phyloP scores from a whole-genome alignment of 2,888 invertebrate genomes.

The Orthosia gracilis region DNA sequence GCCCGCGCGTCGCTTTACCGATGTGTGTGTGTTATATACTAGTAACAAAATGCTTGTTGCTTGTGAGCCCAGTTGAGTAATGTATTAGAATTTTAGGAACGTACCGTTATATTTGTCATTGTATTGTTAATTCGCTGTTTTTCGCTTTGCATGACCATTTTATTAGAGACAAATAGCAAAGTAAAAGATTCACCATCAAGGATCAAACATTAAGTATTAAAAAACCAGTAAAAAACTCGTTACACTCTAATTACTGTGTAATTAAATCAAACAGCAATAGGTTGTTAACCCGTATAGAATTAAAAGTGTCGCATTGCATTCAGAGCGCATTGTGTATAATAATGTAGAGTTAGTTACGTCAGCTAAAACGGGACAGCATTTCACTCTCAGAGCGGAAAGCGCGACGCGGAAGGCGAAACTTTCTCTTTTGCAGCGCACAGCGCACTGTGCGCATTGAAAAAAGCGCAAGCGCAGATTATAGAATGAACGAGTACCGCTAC shows the following conservation, averaged over 20 bases:
- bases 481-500: constrained; percentile 68
- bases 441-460: constrained; percentile 73
- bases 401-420: constrained; percentile 90
- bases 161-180: constrained; percentile 3
- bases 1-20: constrained; percentile 53
- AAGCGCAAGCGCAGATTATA: constrained; percentile 77
- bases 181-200: neutral
- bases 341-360: constrained; percentile 85
- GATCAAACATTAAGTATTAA: neutral
- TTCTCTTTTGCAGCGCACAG: constrained; percentile 88
- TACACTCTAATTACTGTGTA: constrained; percentile 34
- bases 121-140: constrained; percentile 12
- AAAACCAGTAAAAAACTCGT: neutral
- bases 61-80: constrained; percentile 69
- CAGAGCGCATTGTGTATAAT: constrained; percentile 74
- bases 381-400: constrained; percentile 90
- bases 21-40: constrained; percentile 61
- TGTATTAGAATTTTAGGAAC: constrained; percentile 64
- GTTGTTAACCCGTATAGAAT: constrained; percentile 58
- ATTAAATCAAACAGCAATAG: constrained; percentile 46
- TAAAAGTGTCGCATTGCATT: constrained; percentile 63
- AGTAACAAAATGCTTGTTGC: constrained; percentile 63
- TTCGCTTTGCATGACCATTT: neutral
- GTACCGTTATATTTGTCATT: constrained; percentile 45
- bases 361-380: constrained; percentile 89